Base-by-base conservation (phyloP, 2,888 invertebrate species). In the Torymus aiolomorphi region DNA sequence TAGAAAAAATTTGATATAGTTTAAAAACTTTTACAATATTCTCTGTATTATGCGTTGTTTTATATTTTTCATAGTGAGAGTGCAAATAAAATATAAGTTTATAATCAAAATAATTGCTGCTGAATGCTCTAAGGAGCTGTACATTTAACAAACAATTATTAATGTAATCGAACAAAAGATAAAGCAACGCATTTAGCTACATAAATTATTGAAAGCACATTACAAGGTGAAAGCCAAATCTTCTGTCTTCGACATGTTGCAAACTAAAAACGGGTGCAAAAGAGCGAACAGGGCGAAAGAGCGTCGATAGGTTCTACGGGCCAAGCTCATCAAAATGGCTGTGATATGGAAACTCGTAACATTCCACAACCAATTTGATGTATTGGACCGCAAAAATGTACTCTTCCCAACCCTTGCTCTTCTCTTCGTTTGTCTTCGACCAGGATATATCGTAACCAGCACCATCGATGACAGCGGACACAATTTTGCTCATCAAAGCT, bases 271-370 rank as follows among this genome's bases (percentile, higher is more conserved):
- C 14, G 0, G 2, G 14, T 16, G 12, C 12, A 24, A n/a, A 5
- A 52, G 42, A 52, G 16, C 5, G 63, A 31, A 62, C 13, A 67
- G 10, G 5, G 10, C 12, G 18, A 42, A 20, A 42, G 42, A 65
- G 18, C 75, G 89, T 86, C 84, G 90, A 88, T 86, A 82, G 83
- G 84, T 88, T 90, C 85, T 88, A 86, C 91, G 92, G 92, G 93
- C 94, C 94, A 92, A 95, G 94, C 94, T 95, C 95, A 96, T 96
- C 97, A 97, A 97, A 97, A 96, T 96, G 97, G 97, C 97, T 97
- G 97, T 97, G 97, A 97, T 97, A 97, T 96, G 97, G 94, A 20
- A 79, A 59, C 13, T 24, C 18, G 85, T 85, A 89, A 91, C 91
- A 95, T 94, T 95, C 95, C 96, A 96, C 96, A 94, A 93, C 96